Percentiles rank a stretch among this genome's conserved stretches.
These are phyloP conservation scores for Orussus abietinus DNA, from an alignment of 1,140 invertebrate genomes.

Conservation along the genomic window DNA sequence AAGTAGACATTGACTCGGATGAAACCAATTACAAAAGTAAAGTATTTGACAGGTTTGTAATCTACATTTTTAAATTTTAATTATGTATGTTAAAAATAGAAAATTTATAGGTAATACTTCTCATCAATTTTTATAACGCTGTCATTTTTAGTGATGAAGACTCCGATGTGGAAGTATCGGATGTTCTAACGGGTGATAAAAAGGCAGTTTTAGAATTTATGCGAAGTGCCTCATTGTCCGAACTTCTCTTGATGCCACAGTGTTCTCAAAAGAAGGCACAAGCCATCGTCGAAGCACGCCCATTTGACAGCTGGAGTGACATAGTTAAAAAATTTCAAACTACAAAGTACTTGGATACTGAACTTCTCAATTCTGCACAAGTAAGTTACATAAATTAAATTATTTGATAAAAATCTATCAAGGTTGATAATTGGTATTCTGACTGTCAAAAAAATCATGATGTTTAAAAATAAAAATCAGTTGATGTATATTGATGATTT, in stretches of 20 bases:
- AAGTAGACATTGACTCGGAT: conserved; percentile 43
- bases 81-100: not conserved
- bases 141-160: conserved; percentile 60
- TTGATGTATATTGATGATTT: too few relatives aligned
- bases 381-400: conserved; percentile 24
- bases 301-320: conserved; percentile 70
- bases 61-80: not conserved
- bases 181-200: conserved; percentile 65
- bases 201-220: conserved; percentile 74
- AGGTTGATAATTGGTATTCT: too few relatives aligned
- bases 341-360: conserved; percentile 64
- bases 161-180: conserved; percentile 68
- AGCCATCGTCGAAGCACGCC: conserved; percentile 62
- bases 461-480: too few relatives aligned
- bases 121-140: not conserved
- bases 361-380: conserved; percentile 70
- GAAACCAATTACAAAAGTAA: conserved; percentile 40
- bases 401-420: conserved; percentile 3
- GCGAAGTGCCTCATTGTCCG: conserved; percentile 61
- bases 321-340: conserved; percentile 68
- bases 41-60: conserved; percentile 43
- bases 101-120: too few relatives aligned
- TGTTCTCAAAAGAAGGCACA: conserved; percentile 73
- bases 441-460: too few relatives aligned
- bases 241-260: conserved; percentile 64